Evolutionary conservation across 2,797 vertebrate species (phyloP).

Genomic region (Anableps anableps): DNA sequence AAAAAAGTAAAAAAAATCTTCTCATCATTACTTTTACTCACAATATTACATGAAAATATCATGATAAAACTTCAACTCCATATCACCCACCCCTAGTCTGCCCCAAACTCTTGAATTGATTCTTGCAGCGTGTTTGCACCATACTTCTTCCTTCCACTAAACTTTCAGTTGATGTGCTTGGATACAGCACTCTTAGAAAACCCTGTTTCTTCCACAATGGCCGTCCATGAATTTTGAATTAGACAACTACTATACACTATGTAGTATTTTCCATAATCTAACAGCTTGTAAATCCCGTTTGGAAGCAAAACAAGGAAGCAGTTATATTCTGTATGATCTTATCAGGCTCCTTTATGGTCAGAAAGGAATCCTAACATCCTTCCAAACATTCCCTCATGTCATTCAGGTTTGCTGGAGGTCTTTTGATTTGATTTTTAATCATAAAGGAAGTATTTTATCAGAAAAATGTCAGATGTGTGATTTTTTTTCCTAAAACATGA

Average conservation of each 20-base stretch:
- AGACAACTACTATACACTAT: too few species aligned
- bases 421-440: not conserved
- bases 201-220: not conserved
- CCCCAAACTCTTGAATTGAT: not conserved
- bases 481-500: slow-evolving; percentile 32
- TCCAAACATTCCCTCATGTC: not conserved
- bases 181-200: not conserved
- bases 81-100: not conserved
- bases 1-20: too few species aligned
- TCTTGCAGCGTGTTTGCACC: not conserved
- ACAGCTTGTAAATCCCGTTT: not conserved
- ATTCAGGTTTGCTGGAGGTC: not conserved
- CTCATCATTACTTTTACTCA: too few species aligned
- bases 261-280: not conserved
- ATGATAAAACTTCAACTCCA: too few species aligned
- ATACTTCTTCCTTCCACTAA: not conserved
- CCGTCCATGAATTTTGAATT: not conserved
- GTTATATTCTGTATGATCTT: not conserved
- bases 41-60: too few species aligned
- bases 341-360: not conserved
- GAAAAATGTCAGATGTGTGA: slow-evolving; percentile 14
- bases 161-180: not conserved
- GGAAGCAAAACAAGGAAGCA: not conserved
- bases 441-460: slow-evolving; percentile 17
- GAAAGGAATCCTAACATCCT: not conserved